phyloP scores from a whole-genome alignment of 2,797 vertebrate species.

The Myotis pilosus region DNA sequence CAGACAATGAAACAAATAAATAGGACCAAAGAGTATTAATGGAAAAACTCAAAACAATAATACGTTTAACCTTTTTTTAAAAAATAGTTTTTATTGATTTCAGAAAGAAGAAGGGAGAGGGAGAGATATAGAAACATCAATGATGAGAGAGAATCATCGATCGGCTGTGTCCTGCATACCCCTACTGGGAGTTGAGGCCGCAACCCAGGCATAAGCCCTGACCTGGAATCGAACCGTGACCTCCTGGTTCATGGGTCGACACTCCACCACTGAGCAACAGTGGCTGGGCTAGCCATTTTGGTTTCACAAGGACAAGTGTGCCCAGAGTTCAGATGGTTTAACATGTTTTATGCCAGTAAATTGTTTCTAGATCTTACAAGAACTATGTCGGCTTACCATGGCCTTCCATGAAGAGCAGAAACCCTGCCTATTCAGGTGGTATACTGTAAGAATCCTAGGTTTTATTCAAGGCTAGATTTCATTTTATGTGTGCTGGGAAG shows the following conservation, averaged over 20 bases:
- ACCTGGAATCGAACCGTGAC: no score
- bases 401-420: background rate
- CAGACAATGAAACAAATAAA: background rate
- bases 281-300: no score
- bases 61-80: background rate
- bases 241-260: no score
- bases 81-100: background rate
- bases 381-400: no score
- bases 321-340: conserved; percentile 27
- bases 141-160: no score
- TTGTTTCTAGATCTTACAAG: background rate
- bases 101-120: no score
- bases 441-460: background rate
- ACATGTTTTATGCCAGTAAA: background rate
- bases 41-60: background rate
- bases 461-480: background rate
- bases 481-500: background rate
- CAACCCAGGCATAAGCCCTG: no score
- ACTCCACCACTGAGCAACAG: no score
- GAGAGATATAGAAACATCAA: no score
- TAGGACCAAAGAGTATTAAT: background rate
- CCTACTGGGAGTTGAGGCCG: no score
- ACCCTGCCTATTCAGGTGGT: background rate
- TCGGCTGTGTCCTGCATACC: no score
- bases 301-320: background rate